Evolutionary conservation across 2,113 vertebrate species (phyloP).

Genomic region (Elanoides forficatus): DNA sequence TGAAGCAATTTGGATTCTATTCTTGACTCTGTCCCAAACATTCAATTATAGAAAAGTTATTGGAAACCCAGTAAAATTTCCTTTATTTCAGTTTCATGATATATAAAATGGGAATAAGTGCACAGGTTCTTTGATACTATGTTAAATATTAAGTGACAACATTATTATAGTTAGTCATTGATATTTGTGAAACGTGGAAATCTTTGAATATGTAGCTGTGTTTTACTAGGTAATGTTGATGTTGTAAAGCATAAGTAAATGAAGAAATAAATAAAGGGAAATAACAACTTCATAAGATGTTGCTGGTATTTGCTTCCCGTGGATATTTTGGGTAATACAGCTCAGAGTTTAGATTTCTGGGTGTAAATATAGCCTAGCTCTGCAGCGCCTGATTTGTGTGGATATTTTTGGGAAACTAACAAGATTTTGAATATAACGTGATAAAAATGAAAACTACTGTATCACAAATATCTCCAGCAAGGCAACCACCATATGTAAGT

Average conservation of each 20-base stretch:
- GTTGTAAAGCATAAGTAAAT: background rate
- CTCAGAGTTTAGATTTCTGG: background rate
- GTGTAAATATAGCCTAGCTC: background rate
- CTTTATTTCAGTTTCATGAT: background rate
- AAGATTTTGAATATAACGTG: background rate
- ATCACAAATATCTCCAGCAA: background rate
- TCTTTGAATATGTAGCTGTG: background rate
- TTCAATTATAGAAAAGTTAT: slow-evolving; percentile 30
- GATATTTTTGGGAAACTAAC: background rate
- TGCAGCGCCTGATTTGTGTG: background rate
- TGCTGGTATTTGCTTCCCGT: background rate
- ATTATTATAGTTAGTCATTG: background rate
- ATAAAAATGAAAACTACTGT: background rate
- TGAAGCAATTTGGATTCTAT: slow-evolving; percentile 10
- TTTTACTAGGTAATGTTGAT: background rate
- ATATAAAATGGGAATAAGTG: background rate
- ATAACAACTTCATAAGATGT: background rate
- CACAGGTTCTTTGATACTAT: background rate
- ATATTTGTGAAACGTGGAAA: background rate
- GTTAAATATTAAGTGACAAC: background rate
- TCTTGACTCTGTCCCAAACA: background rate
- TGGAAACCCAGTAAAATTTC: slow-evolving; percentile 15
- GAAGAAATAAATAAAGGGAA: background rate
- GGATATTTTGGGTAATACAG: background rate
- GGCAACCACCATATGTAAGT: background rate